These are phyloP conservation scores for Erebia aethiops DNA, from an alignment of 2,888 invertebrate species.

Conservation along the genomic window DNA sequence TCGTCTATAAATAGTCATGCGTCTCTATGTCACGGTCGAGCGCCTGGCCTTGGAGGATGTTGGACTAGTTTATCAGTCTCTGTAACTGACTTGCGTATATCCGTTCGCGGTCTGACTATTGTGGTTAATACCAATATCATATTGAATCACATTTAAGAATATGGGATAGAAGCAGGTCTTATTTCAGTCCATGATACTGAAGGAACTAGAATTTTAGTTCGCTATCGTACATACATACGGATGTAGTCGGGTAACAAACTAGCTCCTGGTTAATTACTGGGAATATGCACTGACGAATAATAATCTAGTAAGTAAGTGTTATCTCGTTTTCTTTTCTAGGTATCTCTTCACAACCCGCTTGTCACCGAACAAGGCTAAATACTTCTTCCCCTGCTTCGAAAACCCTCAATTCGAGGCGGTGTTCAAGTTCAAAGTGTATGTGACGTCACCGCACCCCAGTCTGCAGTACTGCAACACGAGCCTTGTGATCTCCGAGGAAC, in stretches of 20 bases:
- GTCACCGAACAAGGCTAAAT: constrained; percentile 83
- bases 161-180: too few relatives aligned
- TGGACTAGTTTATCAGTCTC: constrained; percentile 8
- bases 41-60: constrained; percentile 5
- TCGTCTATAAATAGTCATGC: not conserved
- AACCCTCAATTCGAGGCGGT: constrained; percentile 87
- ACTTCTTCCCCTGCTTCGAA: constrained; percentile 89
- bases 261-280: too few relatives aligned
- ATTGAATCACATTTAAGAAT: too few relatives aligned
- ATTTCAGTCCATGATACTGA: too few relatives aligned
- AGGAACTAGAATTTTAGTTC: too few relatives aligned
- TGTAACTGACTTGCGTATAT: not conserved
- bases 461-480: constrained; percentile 62
- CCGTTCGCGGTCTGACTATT: not conserved
- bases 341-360: constrained; percentile 84
- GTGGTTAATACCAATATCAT: not conserved
- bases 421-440: constrained; percentile 65
- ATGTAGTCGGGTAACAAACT: too few relatives aligned
- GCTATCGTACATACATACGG: too few relatives aligned
- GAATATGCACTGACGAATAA: not conserved
- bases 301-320: not conserved
- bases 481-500: constrained; percentile 62
- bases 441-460: constrained; percentile 46
- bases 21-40: constrained; percentile 5
- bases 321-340: constrained; percentile 59